Base-by-base conservation (phyloP, 2,888 invertebrate species). In the Eurytoma californica region DNA sequence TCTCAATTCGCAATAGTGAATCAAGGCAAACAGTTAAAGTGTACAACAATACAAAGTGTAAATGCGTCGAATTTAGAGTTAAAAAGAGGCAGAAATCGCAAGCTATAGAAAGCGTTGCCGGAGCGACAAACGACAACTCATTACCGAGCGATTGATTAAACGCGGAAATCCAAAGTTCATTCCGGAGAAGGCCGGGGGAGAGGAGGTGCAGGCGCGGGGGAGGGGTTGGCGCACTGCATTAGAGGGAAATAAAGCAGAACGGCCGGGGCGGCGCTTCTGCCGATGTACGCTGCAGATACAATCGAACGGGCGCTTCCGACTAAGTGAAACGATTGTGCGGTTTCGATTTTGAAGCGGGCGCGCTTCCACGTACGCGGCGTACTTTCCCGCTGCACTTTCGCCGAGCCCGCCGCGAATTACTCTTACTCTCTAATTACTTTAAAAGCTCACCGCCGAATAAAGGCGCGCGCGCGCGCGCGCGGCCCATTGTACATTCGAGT, bases 391-490 rank as follows among this genome's bases (percentile, higher is more conserved):
- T n/a, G 7, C 57, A 60, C 14, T 63, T 53, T 53, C 72, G 39
- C 39, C 55, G 49, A 70, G 24, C 3, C n/a, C 18, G 20, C 20
- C 49, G 51, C 51, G 72, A 65, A 72, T 80, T 39, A 66, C 80
- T 74, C 70, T 79, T 70, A 74, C 69, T 79, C 66, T 79, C 70
- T n/a, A n/a, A 60, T 30, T 53, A 18, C 14, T 58, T 20, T 66
- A 53, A 66, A 49, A 66, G 57, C 65, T 66, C 39, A 65, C 57
- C n/a, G 16, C 16, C 53, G 57, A 73, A 39, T 51, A 51, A 51
- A 39, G 55, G 49, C 24, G 7, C 24, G 3, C 57, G 30, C 16
- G 49, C 24, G 7, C 24, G 3, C 57, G 30, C 16, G 1, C 18
- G 18, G 53, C 18, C 18, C n/a, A 69, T 65, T 60, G 75, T 58